phyloP scores from a whole-genome alignment of 2,113 vertebrate genomes.

The Catagonus wagneri region DNA sequence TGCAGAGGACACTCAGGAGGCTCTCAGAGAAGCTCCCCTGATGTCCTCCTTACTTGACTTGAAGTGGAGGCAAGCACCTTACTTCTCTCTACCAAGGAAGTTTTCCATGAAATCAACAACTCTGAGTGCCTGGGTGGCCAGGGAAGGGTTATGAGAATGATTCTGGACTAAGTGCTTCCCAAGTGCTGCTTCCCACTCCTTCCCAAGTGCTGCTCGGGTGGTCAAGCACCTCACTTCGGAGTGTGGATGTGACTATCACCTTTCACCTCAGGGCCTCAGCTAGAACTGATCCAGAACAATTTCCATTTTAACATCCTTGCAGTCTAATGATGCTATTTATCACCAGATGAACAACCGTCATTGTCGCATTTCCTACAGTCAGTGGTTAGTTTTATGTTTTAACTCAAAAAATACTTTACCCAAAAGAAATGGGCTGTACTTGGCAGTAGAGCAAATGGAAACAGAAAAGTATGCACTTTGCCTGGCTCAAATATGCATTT shows the following conservation, averaged over 20 bases:
- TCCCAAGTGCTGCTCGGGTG: too few species aligned
- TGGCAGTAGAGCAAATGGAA: background rate
- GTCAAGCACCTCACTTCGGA: background rate
- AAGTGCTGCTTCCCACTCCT: too few species aligned
- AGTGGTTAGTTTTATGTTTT: background rate
- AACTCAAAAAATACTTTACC: background rate
- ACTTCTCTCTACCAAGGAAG: background rate
- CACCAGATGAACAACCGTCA: background rate
- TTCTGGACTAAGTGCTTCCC: background rate
- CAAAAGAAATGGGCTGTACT: background rate
- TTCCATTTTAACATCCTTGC: background rate
- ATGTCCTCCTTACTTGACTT: background rate
- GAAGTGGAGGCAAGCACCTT: background rate
- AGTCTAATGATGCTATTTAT: background rate
- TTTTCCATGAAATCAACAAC: background rate
- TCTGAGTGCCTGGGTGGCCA: background rate
- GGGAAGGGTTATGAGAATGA: background rate
- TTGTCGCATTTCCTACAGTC: background rate
- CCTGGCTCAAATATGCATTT: background rate
- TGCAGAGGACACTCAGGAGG: background rate
- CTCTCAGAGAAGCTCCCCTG: background rate
- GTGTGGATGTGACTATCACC: background rate
- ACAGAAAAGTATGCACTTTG: background rate
- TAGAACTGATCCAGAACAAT: background rate
- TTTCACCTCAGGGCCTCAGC: background rate